phyloP scores from a whole-genome alignment of 2,888 invertebrate genomes.

The Ochropleura leucogaster region DNA sequence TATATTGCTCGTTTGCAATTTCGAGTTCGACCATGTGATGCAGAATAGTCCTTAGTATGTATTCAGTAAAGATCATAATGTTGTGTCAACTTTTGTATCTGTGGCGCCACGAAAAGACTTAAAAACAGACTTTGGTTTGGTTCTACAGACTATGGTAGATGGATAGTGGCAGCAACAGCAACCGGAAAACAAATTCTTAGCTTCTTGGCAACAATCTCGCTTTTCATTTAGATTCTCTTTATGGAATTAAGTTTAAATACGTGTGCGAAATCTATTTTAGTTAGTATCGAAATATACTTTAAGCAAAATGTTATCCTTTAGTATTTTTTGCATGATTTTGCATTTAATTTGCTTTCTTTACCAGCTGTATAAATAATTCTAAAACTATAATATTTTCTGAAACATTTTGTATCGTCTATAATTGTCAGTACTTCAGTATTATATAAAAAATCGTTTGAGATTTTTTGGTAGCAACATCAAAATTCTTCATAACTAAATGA shows the following conservation, averaged over 20 bases:
- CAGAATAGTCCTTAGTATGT: too few species aligned
- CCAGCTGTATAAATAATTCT: constrained; percentile 36
- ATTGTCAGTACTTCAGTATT: constrained; percentile 51
- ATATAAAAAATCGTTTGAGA: not conserved
- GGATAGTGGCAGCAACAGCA: not conserved
- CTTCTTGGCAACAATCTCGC: constrained; percentile 13
- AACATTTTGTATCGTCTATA: constrained; percentile 26
- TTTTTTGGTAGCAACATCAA: constrained; percentile 26
- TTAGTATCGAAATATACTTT: not conserved
- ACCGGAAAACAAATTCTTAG: not conserved
- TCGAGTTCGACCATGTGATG: too few species aligned
- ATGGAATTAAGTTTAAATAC: constrained; percentile 13
- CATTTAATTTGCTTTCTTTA: constrained; percentile 59
- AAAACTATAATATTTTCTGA: constrained; percentile 28
- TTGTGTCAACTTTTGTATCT: too few species aligned
- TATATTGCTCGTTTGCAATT: not conserved
- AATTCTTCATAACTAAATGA: constrained; percentile 1
- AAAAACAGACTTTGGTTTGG: too few species aligned
- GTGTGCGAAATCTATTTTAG: constrained; percentile 3
- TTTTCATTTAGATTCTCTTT: not conserved
- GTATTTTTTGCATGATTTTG: constrained; percentile 56
- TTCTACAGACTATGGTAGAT: not conserved
- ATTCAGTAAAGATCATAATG: too few species aligned
- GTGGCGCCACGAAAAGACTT: too few species aligned
- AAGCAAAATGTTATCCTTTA: constrained; percentile 44